Evolutionary conservation across 1,140 invertebrate genomes (phyloP), one percentile per base, ranked within the genome.

Genomic region (Drosophila chauvacae): DNA sequence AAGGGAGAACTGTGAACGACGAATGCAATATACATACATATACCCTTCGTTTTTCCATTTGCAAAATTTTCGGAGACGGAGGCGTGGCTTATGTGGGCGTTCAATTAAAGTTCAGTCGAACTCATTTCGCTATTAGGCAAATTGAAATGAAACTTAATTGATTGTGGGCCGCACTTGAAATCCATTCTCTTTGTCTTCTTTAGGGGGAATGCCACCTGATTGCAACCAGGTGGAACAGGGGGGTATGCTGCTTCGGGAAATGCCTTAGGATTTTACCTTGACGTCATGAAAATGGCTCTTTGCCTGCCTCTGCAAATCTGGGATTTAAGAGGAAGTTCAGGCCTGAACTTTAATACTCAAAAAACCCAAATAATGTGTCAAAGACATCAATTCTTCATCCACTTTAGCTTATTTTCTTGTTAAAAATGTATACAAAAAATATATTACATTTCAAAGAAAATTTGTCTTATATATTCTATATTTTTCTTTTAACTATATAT

Each of bases 91-190:
- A 37, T 62, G 72, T 63, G 57, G 53, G 50, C 45, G 58, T 59
- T 53, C 77, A 84, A 80, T 80, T 84, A 69, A 84, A 84, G 48
- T 64, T 66, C 66, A 77, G 58, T 65, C 71, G 44, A 84, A 72
- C 65, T 80, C 65, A 45, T 50, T 69, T 73, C 47, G n/a, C 41
- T 66, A 75, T 81, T 81, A 77, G 61, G 23, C 45, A 61, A 77
- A 75, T 63, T 70, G 58, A 77, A 69, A 68, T 77, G 66, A 71
- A 70, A 61, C 68, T 81, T 85, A 85, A 85, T 85, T 85, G 81
- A 77, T 85, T 85, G 68, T 62, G 63, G 73, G 59, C 26, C 42
- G 47, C 45, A 57, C 53, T 74, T 64, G 62, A 64, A 48, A 64
- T 50, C 35, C 45, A 48, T 47, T 37, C 35, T 18, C 48, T 33